Evolutionary conservation across 1,140 invertebrate species (phyloP).

Genomic region (Pomacea maculata): DNA sequence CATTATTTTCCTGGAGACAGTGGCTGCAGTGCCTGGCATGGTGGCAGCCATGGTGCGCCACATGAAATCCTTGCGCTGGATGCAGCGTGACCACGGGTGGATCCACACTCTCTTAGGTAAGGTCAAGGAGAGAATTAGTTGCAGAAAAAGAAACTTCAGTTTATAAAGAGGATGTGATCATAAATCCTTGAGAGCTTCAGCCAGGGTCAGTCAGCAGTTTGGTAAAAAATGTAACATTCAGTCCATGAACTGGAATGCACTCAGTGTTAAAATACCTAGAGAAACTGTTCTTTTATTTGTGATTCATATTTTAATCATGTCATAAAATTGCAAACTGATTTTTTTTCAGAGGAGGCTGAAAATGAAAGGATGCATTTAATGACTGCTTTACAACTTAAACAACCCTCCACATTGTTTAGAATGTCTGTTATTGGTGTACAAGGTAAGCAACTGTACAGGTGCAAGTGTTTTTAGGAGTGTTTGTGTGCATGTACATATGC

Average conservation of each 20-base stretch:
- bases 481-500: too few relatives aligned
- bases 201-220: too few relatives aligned
- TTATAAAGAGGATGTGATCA: too few relatives aligned
- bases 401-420: constrained; percentile 61
- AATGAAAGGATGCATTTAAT: constrained; percentile 68
- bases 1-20: constrained; percentile 62
- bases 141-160: too few relatives aligned
- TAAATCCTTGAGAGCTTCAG: too few relatives aligned
- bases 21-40: constrained; percentile 65
- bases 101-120: constrained; percentile 66
- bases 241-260: too few relatives aligned
- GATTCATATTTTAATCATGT: too few relatives aligned
- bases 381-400: constrained; percentile 62
- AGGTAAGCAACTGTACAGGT: constrained; percentile 37
- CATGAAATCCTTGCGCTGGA: constrained; percentile 60
- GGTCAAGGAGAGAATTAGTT: neutral
- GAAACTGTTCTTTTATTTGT: too few relatives aligned
- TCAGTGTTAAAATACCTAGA: too few relatives aligned
- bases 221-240: too few relatives aligned
- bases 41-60: constrained; percentile 66
- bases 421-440: constrained; percentile 57
- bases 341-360: constrained; percentile 64
- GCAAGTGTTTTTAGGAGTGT: neutral
- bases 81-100: constrained; percentile 66
- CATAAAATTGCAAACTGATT: neutral